phyloP scores from a whole-genome alignment of 2,888 invertebrate genomes.

The Acanthosoma haemorrhoidale region DNA sequence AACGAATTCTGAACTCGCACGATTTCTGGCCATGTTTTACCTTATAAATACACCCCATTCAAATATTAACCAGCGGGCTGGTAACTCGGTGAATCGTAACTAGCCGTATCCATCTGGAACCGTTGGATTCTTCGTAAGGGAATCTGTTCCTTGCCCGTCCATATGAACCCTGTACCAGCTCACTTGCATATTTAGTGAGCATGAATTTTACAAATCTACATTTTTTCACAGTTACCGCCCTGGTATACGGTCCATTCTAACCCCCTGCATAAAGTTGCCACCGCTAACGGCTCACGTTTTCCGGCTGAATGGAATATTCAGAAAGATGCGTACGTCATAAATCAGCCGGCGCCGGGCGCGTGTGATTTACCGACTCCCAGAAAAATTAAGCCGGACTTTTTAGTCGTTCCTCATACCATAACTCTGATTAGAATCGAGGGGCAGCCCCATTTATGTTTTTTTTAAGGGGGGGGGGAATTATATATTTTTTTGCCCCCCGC shows the following conservation, averaged over 20 bases:
- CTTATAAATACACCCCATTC: no score
- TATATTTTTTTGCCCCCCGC: neutral
- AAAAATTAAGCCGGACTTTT: slow-evolving; percentile 11
- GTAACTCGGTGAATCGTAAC: no score
- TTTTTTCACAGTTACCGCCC: no score
- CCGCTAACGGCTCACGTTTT: neutral
- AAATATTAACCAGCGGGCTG: no score
- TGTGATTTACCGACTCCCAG: slow-evolving; percentile 2
- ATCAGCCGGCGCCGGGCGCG: neutral
- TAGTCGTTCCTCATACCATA: slow-evolving; percentile 17
- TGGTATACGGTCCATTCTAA: neutral
- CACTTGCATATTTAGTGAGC: no score
- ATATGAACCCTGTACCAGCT: no score
- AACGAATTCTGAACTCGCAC: no score
- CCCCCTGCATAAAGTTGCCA: neutral
- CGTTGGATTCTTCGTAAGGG: no score
- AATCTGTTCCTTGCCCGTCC: no score
- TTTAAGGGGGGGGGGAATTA: neutral
- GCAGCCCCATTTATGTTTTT: neutral
- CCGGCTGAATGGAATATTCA: slow-evolving; percentile 4
- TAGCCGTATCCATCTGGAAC: no score
- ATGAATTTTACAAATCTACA: no score
- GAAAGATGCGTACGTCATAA: neutral
- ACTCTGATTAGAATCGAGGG: slow-evolving; percentile 22
- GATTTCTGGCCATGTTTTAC: no score